Conservation (phyloP, 2,888 invertebrate species). For the Saturnia pavonia region DNA sequence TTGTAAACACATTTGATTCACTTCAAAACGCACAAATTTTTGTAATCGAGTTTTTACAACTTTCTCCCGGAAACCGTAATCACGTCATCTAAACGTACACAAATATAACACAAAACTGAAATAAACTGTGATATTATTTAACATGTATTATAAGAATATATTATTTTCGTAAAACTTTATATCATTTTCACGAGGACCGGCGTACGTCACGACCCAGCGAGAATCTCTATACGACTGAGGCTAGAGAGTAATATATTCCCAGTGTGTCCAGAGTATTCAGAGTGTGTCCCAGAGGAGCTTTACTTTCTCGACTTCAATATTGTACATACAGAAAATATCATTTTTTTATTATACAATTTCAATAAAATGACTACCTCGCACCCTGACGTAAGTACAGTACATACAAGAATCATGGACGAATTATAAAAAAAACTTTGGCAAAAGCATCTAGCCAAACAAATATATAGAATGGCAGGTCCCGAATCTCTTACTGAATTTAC, state of each 20-base stretch:
- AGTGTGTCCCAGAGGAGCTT: background rate
- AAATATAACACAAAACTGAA: background rate
- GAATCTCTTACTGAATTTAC: too few relatives aligned
- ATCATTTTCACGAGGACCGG: background rate
- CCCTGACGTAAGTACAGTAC: too few relatives aligned
- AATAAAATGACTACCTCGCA: background rate
- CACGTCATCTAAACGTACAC: background rate
- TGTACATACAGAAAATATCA: background rate
- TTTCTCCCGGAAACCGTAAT: background rate
- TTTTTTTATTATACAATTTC: background rate
- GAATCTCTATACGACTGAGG: background rate
- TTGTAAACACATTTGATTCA: background rate
- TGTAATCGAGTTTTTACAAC: background rate
- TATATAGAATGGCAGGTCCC: too few relatives aligned
- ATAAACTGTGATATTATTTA: slow-evolving; percentile 4
- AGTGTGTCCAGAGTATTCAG: too few relatives aligned
- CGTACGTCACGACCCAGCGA: background rate
- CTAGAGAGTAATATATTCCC: background rate
- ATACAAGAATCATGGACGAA: too few relatives aligned
- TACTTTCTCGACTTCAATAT: background rate
- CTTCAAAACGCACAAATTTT: background rate
- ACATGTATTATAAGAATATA: background rate
- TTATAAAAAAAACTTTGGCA: too few relatives aligned
- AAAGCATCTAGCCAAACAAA: too few relatives aligned
- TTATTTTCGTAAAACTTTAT: slow-evolving; percentile 1